Conservation (phyloP, 2,888 invertebrate genomes). For the Euplexia lucipara region DNA sequence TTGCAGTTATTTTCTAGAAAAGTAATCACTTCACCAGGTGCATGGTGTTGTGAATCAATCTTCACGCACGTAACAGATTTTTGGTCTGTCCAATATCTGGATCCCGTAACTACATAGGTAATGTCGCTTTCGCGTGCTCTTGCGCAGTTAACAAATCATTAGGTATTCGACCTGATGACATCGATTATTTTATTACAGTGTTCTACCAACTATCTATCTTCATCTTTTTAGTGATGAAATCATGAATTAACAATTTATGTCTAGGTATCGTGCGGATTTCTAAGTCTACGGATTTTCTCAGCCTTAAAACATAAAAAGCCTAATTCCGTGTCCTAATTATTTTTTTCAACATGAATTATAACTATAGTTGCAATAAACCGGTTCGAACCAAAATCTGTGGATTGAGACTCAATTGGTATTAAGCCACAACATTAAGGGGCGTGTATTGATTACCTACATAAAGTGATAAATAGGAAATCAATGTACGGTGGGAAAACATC, state of each 20-base stretch:
- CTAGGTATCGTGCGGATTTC: too few relatives aligned
- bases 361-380: too few relatives aligned
- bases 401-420: too few relatives aligned
- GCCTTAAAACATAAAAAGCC: background rate
- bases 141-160: conserved; percentile 58
- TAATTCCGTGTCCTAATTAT: too few relatives aligned
- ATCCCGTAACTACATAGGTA: conserved; percentile 77
- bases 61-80: conserved; percentile 52
- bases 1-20: conserved; percentile 11
- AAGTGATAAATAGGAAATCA: too few relatives aligned
- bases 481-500: too few relatives aligned
- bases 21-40: conserved; percentile 2
- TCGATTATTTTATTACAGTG: conserved; percentile 36
- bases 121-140: conserved; percentile 72
- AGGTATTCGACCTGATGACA: conserved; percentile 70
- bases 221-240: background rate
- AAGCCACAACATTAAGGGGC: too few relatives aligned
- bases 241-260: background rate
- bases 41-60: conserved; percentile 38
- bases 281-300: background rate
- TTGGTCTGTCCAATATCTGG: conserved; percentile 46
- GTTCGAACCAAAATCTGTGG: too few relatives aligned
- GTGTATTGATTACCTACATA: too few relatives aligned
- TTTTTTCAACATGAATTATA: too few relatives aligned
- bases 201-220: conserved; percentile 10